Evolutionary conservation across 2,113 vertebrate genomes (phyloP), one percentile per base, ranked within the genome.

Genomic region (Pollimyrus isidori): DNA sequence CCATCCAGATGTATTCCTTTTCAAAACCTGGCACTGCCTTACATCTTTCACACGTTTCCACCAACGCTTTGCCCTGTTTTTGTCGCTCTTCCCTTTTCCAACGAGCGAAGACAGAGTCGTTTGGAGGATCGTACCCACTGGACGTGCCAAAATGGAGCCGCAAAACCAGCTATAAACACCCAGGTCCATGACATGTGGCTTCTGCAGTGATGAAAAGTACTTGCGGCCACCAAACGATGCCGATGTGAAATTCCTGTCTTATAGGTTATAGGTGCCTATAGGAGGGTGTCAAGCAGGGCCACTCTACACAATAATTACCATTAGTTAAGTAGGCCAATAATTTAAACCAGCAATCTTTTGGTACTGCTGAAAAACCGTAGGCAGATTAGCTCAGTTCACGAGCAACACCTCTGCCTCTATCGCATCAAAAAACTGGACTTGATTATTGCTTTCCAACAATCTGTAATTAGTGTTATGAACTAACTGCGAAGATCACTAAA

Each of bases 401-500:
- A 88, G 84, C 89, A 89, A 88, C 65, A 53, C 89, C 87, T 53
- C 49, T 58, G 88, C 58, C 89, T 90, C 88, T 91, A 89, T 84
- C 80, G 76, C 89, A 80, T 87, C 87, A 69, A 42, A 91, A 91
- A 82, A 92, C 91, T 93, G 92, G 90, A 89, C 92, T 92, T 92
- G 92, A 95, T 93, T 92, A 92, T 89, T 76, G 86, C 87, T 62
- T 35, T 92, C 91, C 87, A 89, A 90, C 93, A 90, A 93, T 93
- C 90, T 90, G 93, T 94, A 95, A 95, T 95, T 95, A 94, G 94
- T 94, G 92, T 92, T 45, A 58, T n/a, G 30, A 93, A 91, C 93
- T 94, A 93, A 91, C 93, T 93, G 92, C 91, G 89, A 93, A 93
- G 93, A 95, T 94, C 91, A 92, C 90, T 94, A 94, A 94, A 94